These are phyloP conservation scores for Electrophaes corylata DNA, from an alignment of 2,888 invertebrate species.

Conservation along the genomic window DNA sequence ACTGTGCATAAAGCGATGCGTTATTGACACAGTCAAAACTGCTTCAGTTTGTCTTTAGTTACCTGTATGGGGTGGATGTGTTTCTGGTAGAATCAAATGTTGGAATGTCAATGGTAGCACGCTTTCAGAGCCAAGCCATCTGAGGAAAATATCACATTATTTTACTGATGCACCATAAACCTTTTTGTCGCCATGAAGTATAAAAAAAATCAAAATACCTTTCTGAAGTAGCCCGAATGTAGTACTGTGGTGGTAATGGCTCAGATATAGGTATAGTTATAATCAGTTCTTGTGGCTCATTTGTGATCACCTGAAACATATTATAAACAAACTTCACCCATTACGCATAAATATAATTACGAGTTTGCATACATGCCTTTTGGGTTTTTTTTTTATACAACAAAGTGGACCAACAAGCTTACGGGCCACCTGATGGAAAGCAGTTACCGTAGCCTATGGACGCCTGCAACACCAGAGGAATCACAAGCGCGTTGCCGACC, in stretches of 20 bases:
- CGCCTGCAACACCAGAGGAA: too few species aligned
- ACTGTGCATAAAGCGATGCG: too few species aligned
- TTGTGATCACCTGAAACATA: constrained; percentile 82
- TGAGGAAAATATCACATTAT: constrained; percentile 44
- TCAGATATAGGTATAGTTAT: constrained; percentile 98
- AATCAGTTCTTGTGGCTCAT: constrained; percentile 92
- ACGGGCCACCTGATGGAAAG: too few species aligned
- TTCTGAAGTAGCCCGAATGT: constrained; percentile 94
- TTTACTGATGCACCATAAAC: too few species aligned
- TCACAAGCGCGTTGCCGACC: too few species aligned
- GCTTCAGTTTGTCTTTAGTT: not conserved
- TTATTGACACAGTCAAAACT: too few species aligned
- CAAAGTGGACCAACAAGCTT: too few species aligned
- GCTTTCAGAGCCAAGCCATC: constrained; percentile 85
- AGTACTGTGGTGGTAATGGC: constrained; percentile 96
- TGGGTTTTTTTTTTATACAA: too few species aligned
- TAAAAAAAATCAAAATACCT: constrained; percentile 55
- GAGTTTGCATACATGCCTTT: not conserved
- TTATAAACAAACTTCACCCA: not conserved
- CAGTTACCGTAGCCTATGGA: too few species aligned
- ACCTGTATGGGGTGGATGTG: constrained; percentile 96
- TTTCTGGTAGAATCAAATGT: constrained; percentile 95
- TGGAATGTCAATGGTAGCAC: constrained; percentile 89
- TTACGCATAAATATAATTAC: not conserved
- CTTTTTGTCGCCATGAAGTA: too few species aligned